Percentiles rank a stretch among this genome's conserved stretches.
These are phyloP conservation scores for Amphiprion percula DNA, from an alignment of 2,113 vertebrate genomes.

Conservation along the genomic window DNA sequence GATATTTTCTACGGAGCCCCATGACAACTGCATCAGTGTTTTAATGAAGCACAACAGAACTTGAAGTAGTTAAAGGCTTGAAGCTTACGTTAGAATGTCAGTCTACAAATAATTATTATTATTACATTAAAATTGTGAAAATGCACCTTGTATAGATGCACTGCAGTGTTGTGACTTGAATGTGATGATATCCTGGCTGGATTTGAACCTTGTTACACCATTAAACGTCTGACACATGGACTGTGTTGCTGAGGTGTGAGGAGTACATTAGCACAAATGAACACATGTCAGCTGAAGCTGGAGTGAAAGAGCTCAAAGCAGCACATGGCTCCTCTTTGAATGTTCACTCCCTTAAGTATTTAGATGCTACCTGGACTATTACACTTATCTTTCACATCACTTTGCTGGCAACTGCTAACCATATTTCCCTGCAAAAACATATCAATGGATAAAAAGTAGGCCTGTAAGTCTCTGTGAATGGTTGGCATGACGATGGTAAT, in stretches of 20 bases:
- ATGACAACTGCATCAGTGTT: background rate
- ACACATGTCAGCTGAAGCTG: conserved; percentile 32
- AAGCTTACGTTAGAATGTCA: background rate
- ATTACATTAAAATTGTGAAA: background rate
- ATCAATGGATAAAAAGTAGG: conserved; percentile 10
- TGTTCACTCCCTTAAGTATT: background rate
- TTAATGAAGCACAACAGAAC: background rate
- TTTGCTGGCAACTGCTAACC: conserved; percentile 13
- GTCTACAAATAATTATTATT: background rate
- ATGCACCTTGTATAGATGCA: background rate
- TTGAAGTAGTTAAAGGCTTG: background rate
- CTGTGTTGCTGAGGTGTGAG: conserved; percentile 34
- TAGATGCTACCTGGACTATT: background rate
- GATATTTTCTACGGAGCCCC: conserved; percentile 4
- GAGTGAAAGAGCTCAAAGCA: conserved; percentile 2
- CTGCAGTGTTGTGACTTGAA: background rate
- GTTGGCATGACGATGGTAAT: conserved; percentile 52
- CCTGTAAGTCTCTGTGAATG: conserved; percentile 30
- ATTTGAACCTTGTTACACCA: conserved; percentile 13
- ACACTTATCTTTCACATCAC: conserved; percentile 3
- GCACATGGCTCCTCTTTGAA: background rate
- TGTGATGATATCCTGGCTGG: background rate
- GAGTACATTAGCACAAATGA: conserved; percentile 42
- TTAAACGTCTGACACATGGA: conserved; percentile 22
- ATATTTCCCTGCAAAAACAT: conserved; percentile 13